Base-by-base conservation (phyloP, 2,113 vertebrate species). In the Gobiocypris rarus region DNA sequence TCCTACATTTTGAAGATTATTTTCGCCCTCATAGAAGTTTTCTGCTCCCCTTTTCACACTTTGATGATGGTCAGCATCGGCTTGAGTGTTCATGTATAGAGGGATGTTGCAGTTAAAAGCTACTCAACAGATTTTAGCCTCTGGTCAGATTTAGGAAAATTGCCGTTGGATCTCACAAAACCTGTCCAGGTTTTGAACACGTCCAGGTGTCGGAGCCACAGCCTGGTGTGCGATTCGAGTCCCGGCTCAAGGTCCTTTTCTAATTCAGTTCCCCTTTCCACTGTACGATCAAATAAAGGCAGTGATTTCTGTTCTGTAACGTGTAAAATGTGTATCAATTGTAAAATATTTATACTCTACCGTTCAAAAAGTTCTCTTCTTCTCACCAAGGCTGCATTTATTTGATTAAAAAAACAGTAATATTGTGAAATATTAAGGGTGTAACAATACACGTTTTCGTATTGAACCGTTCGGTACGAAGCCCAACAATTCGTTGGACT, bases 121-220 rank as follows among this genome's bases (percentile, higher is more conserved):
- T 71, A 71, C 69, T 71, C 70, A n/a, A 73, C 70, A 73, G 43
- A 48, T 48, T 73, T 73, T 73, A 73, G 41, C 70, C 70, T 73
- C 43, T 73, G 70, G 5, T 45, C 11, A 45, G 70, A 26, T 15
- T 41, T 41, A 26, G 69, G n/a, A 14, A 73, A 73, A 48, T 41
- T 73, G 17, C 17, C 2, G 7, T 73, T 43, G n/a, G 48, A 7
- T 45, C 26, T 65, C 26, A 59, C 56, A 15, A 31, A 65, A 31
- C 11, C 38, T 24, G 9, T 24, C n/a, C 15, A 45, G 69, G n/a
- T n/a, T n/a, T n/a, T n/a, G n/a, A 24, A 73, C 5, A 54, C 5
- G 52, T 54, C 52, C 52, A 54, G 17, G 11, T 24, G 69, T 73
- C 6, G 0, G 28, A 65, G 26, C 28, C 28, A 48, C 38, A 38